phyloP scores from a whole-genome alignment of 2,113 vertebrate genomes.

The Oenanthe oenanthe region DNA sequence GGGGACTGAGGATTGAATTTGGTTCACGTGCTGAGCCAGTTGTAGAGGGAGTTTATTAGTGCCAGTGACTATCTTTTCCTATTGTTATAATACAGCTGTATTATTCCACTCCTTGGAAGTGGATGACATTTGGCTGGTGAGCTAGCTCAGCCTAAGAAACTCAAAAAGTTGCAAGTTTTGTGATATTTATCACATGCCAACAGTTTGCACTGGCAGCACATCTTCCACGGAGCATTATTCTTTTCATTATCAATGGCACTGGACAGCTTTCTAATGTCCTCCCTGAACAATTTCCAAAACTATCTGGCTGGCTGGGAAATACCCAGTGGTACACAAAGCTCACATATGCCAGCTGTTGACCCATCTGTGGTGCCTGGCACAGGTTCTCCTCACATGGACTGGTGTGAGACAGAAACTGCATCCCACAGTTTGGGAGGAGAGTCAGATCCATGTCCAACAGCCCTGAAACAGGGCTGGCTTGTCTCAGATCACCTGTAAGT shows the following conservation, averaged over 20 bases:
- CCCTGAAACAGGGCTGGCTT: neutral
- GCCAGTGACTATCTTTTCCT: neutral
- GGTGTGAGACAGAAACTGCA: neutral
- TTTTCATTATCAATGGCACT: neutral
- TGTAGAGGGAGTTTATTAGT: neutral
- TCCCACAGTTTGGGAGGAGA: neutral
- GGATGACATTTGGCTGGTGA: neutral
- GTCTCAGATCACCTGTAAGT: fast-evolving
- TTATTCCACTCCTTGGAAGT: slow-evolving; percentile 16
- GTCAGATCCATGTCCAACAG: neutral
- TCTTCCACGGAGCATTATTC: neutral
- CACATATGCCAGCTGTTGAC: neutral
- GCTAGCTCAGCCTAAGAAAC: neutral
- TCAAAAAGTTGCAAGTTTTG: neutral
- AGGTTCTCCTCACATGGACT: neutral
- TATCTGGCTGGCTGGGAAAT: neutral
- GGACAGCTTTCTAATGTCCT: slow-evolving; percentile 33
- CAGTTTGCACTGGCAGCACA: neutral
- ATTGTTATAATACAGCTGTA: neutral
- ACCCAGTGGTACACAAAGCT: neutral
- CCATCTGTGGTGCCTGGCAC: slow-evolving; percentile 7
- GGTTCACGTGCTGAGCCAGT: neutral
- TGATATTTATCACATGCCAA: neutral
- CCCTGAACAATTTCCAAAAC: slow-evolving; percentile 3
- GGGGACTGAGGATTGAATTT: neutral